Percentiles rank a stretch among this genome's conserved stretches.
Evolutionary conservation across 2,797 vertebrate genomes (phyloP).

Genomic region (Alauda arvensis): DNA sequence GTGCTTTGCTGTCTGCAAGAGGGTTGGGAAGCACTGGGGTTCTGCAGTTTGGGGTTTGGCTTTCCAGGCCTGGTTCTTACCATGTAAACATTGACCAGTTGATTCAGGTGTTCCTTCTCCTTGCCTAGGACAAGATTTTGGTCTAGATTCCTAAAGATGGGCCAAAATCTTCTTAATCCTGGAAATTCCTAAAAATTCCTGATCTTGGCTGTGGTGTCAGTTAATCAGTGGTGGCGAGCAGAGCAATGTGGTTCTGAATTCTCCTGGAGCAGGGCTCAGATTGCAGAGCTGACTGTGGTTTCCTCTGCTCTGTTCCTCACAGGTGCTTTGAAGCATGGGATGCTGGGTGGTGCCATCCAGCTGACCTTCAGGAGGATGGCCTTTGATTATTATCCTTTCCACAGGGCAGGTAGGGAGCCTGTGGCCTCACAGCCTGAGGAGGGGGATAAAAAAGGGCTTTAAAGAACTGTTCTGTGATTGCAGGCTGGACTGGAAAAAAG

Average conservation of each 20-base stretch:
- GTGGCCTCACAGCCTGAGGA: background rate
- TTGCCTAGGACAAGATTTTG: background rate
- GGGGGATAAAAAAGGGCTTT: background rate
- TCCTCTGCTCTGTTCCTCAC: background rate
- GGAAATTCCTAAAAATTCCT: background rate
- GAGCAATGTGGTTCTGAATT: background rate
- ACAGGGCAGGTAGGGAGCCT: conserved; percentile 83
- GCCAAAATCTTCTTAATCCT: too few species aligned
- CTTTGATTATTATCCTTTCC: conserved; percentile 95
- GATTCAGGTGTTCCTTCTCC: background rate
- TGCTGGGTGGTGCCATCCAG: conserved; percentile 93
- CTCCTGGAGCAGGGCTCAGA: background rate
- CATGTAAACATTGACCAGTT: background rate
- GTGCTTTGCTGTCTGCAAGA: background rate
- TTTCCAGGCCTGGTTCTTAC: background rate
- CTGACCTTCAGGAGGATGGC: conserved; percentile 92
- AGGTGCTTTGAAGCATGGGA: conserved; percentile 80
- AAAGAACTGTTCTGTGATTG: background rate
- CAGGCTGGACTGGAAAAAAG: background rate
- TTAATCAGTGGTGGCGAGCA: background rate
- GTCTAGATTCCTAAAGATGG: background rate
- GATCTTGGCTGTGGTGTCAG: background rate
- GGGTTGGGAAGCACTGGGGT: background rate
- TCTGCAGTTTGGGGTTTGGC: background rate
- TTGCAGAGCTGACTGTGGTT: background rate